phyloP scores from a whole-genome alignment of 2,797 vertebrate species.

The Pseudochirops cupreus region DNA sequence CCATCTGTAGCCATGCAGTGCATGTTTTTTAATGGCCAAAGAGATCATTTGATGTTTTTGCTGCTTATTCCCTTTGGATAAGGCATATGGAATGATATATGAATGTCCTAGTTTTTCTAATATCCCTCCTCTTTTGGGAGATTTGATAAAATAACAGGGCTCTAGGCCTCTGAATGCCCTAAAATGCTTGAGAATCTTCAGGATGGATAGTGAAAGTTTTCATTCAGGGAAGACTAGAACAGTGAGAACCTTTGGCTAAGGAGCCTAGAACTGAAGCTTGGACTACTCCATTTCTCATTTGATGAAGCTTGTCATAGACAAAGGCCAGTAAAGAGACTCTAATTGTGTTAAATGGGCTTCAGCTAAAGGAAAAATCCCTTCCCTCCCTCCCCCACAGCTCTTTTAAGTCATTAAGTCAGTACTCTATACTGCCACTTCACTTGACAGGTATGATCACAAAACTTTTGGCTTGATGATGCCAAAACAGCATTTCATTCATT shows the following conservation, averaged over 20 bases:
- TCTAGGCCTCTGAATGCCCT: neutral
- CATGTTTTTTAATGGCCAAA: neutral
- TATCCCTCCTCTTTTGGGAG: neutral
- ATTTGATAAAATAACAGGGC: neutral
- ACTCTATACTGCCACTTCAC: constrained; percentile 25
- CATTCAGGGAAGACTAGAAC: neutral
- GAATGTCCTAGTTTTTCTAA: neutral
- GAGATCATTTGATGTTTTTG: neutral
- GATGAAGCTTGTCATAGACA: neutral
- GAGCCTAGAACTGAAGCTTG: neutral
- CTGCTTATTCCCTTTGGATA: neutral
- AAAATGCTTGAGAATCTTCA: neutral
- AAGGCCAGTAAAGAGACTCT: neutral
- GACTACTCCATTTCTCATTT: neutral
- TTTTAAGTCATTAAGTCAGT: constrained; percentile 15
- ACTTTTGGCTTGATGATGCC: constrained; percentile 41
- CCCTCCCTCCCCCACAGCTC: constrained; percentile 20
- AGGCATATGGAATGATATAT: neutral
- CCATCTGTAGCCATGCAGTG: neutral
- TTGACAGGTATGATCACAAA: constrained; percentile 47
- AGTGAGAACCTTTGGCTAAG: neutral
- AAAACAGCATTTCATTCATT: constrained; percentile 54
- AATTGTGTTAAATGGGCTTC: neutral
- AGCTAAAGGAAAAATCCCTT: constrained; percentile 53
- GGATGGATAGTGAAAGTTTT: neutral